Base-by-base conservation (phyloP, 2,113 vertebrate species). In the Anguilla japonica region DNA sequence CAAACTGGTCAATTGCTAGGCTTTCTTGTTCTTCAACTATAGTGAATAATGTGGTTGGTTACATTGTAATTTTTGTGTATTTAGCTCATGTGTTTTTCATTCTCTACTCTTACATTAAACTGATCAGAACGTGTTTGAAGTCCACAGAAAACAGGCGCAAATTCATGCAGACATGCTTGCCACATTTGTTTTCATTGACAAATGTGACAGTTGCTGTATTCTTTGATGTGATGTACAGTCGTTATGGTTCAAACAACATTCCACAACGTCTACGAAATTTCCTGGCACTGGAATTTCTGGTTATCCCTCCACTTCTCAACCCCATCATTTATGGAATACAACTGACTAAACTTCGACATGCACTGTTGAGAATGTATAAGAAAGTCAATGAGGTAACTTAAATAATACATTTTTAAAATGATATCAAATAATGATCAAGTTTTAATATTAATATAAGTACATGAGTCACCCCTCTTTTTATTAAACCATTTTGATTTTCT, bases 1-100 rank as follows among this genome's bases (percentile, higher is more conserved):
- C 83, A 41, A 88, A 86, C 79, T 88, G 84, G 34, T 88, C 87
- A 15, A 34, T 81, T 71, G 29, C 81, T 14, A 71, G 22, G 34
- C 56, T 79, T 40, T 40, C 84, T 79, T 85, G 84, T 50, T 56
- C 29, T 40, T 53, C 84, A 39, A 79, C 16, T 39, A 39, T 13
- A 53, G 67, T 14, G 0, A 53, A 26, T 79, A 22, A 85, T 79
- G 46, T 85, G 3, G 2, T 79, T 3, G 84, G 67, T n/a, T 85
- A 79, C 50, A 16, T 39, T 4, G 40, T 20, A 40, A 39, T 85
- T 11, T 3, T 82, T 83, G 39, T 82, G 11, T 88, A 82, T 83
- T 78, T 85, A 0, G 63, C 41, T 9, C 84, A 85, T 78, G 18
- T 39, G 1, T 11, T 83, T 3, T 83, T 85, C 46, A 88, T 88